Conservation (phyloP, 2,113 vertebrate genomes). For the Cyphomyrus discorhynchus region DNA sequence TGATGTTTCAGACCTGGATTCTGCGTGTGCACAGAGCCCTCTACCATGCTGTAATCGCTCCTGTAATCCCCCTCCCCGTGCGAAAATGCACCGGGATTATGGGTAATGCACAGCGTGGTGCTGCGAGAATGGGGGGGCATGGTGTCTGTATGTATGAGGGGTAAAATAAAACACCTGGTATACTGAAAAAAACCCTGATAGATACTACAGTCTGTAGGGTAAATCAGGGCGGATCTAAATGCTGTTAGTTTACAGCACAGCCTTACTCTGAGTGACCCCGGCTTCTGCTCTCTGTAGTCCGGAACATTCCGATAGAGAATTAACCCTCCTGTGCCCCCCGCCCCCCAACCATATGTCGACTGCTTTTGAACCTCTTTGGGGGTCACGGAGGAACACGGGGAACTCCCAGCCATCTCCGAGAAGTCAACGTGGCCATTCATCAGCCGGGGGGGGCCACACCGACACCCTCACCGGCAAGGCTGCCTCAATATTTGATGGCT, state of each 20-base stretch:
- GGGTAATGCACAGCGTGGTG: background rate
- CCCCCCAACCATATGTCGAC: background rate
- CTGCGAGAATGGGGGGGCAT: background rate
- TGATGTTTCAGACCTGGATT: background rate
- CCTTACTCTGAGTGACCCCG: background rate
- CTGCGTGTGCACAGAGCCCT: background rate
- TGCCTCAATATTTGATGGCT: background rate
- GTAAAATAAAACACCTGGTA: background rate
- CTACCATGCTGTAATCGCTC: background rate
- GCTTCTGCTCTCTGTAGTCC: background rate
- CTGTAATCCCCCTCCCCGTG: background rate
- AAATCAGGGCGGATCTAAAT: background rate
- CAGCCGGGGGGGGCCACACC: background rate
- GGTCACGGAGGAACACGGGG: background rate
- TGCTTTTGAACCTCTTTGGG: background rate
- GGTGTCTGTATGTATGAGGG: background rate
- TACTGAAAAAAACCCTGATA: background rate
- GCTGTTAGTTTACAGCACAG: background rate
- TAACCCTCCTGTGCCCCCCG: background rate
- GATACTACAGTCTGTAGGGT: background rate
- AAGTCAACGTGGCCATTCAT: constrained; percentile 29
- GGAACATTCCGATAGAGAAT: background rate
- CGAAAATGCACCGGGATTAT: too few relatives aligned
- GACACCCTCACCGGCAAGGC: background rate
- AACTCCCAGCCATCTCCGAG: background rate